Evolutionary conservation across 2,113 vertebrate genomes (phyloP), one percentile per base, ranked within the genome.

Genomic region (Nipponia nippon): DNA sequence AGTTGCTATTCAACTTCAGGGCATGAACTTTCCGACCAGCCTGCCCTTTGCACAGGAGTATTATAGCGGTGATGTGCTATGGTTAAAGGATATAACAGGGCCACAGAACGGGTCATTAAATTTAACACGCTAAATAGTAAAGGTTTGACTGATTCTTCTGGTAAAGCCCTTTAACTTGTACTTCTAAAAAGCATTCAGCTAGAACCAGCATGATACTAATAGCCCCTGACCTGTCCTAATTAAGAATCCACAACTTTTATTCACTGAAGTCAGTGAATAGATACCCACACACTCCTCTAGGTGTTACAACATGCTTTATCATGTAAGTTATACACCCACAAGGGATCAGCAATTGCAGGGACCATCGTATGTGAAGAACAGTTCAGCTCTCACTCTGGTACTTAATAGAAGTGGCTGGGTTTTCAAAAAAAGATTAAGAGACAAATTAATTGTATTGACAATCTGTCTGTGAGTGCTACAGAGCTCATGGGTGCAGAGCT

Each of bases 41-140:
- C 69, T 30, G 49, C 36, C 72, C 71, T 46, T 44, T 16, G 50
- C 58, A 18, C 20, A 29, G n/a, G 15, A 66, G 23, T 15, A 18
- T 30, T 53, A n/a, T 2, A 17, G 47, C 0, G 1, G 38, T 17
- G 19, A 21, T 6, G 19, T 21, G 16, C 47, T 56, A 49, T 11
- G 32, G 20, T 11, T 6, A 21, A 61, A 61, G 73, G 44, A 49
- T 7, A 59, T 50, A 21, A n/a, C 30, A 17, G 34, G 46, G 38
- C 38, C 52, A 2, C 5, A 3, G 21, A 34, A 16, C 1, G 25
- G 25, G 32, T 72, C 49, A 42, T 55, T 67, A 66, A 32, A 49
- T 80, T 32, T n/a, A 32, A 11, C 56, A 6, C 58, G 42, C 42
- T 25, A 32, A 67, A 15, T 4, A 47, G 59, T 6, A 36, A 40